Evolutionary conservation across 2,888 invertebrate species (phyloP), one percentile per base, ranked within the genome.

Genomic region (Melinaea menophilus): DNA sequence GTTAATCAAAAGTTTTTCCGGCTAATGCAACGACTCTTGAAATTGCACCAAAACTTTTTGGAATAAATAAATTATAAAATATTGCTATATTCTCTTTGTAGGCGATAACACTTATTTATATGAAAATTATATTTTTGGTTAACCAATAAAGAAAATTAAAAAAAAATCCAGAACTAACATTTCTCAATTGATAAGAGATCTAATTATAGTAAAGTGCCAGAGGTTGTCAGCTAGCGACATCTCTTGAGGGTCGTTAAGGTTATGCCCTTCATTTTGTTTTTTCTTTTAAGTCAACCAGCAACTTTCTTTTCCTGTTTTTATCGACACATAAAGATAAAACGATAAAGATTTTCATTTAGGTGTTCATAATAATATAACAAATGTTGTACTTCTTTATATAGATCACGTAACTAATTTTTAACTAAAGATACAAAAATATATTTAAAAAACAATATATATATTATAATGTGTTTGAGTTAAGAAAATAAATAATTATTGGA

Each of bases 141-240:
- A 9, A 41, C 41, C 9, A 41, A 3, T 41, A 9, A 9, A 41
- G 9, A 41, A 9, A 9, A 5, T 41, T 41, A 41, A 41, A 41
- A 2, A 41, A 55, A 51, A 56, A 2, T 61, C 31, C 33, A 46
- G 12, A 5, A 9, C 41, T 9, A 9, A 41, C 1, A 9, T 51
- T 4, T 7, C 4, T 51, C 5, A 31, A 51, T 22, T 51, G 51
- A 48, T 35, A 57, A 51, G 62, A 62, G 56, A 65, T 74, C 71
- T 80, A 80, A 83, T 82, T 81, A 81, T 75, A 81, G 79, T 82
- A 80, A 84, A 82, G 83, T 79, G 80, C 79, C 78, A 77, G 77
- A 78, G 81, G 83, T 82, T 84, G 84, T 80, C 80, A 79, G 79
- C 82, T 86, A 87, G 86, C 82, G 86, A 82, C 80, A 78, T 85